phyloP scores from a whole-genome alignment of 2,888 invertebrate species.

The Drosophila nigritarsus region DNA sequence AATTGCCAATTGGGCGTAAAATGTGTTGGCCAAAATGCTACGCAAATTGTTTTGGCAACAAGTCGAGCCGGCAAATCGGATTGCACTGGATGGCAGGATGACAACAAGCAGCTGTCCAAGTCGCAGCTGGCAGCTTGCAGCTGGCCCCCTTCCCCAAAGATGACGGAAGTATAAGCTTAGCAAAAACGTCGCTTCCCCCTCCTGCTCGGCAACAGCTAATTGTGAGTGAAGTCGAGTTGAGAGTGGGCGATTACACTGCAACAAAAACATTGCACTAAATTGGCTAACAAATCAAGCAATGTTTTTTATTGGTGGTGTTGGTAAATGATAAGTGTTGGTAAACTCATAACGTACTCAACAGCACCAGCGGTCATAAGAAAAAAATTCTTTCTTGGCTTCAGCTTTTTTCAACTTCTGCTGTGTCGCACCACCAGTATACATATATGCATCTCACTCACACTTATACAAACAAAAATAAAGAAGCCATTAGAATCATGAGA shows the following conservation, averaged over 20 bases:
- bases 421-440: background rate
- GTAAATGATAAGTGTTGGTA: background rate
- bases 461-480: background rate
- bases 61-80: slow-evolving; percentile 51
- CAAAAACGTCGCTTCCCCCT: background rate
- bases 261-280: background rate
- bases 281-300: background rate
- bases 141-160: background rate
- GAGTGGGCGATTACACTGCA: slow-evolving; percentile 14
- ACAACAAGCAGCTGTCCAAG: slow-evolving; percentile 17
- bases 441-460: background rate
- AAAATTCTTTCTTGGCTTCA: background rate
- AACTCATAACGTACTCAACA: background rate
- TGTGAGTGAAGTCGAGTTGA: slow-evolving; percentile 19
- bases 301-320: background rate
- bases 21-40: slow-evolving; percentile 61
- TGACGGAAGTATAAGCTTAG: slow-evolving; percentile 18
- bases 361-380: background rate
- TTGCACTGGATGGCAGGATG: slow-evolving; percentile 43
- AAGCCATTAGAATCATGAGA: background rate
- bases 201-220: slow-evolving; percentile 21
- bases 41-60: slow-evolving; percentile 77
- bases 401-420: background rate
- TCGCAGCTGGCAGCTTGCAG: slow-evolving; percentile 13
- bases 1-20: slow-evolving; percentile 75